Evolutionary conservation across 2,113 vertebrate species (phyloP), one percentile per base, ranked within the genome.

Genomic region (Chinchilla lanigera): DNA sequence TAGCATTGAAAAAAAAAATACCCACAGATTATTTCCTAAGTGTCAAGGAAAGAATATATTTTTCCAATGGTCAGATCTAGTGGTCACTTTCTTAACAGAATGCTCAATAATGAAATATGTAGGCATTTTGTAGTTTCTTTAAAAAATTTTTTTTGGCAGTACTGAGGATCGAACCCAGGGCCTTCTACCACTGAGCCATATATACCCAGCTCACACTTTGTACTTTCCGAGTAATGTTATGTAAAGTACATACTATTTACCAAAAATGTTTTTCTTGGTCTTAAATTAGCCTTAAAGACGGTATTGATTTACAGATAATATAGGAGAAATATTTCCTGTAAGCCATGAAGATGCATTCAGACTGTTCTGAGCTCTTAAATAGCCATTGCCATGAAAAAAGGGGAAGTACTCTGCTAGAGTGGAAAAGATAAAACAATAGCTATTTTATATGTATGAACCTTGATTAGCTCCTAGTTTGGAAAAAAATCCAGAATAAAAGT

Each of bases 261-360:
- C 60, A 69, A 52, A 87, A 94, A 84, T 84, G n/a, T 83, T 91
- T 88, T 47, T 75, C n/a, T 2, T 78, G n/a, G 73, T 65, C n/a
- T 44, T 88, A 93, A 93, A 75, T 89, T 50, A 82, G 47, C 33
- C 19, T 50, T 87, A 73, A 89, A 95, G 69, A 2, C 61, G 41
- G 41, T 69, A 87, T 67, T 84, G 41, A 33, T 56, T 93, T 83
- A 69, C 73, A 83, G 82, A 77, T 86, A 95, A 83, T 75, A 50
- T 28, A 86, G 33, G 28, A 38, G 28, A 77, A 93, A 65, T 92
- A 88, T 30, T 65, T 28, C 30, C 71, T 50, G 17, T 65, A 90
- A 90, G 86, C 54, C 24, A 14, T 82, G 44, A 94, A 78, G 12
- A 73, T 65, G 56, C 20, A 80, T 20, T 85, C 17, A 65, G 71